These are phyloP conservation scores for Anguilla rostrata DNA, from an alignment of 2,113 vertebrate species.

Conservation along the genomic window DNA sequence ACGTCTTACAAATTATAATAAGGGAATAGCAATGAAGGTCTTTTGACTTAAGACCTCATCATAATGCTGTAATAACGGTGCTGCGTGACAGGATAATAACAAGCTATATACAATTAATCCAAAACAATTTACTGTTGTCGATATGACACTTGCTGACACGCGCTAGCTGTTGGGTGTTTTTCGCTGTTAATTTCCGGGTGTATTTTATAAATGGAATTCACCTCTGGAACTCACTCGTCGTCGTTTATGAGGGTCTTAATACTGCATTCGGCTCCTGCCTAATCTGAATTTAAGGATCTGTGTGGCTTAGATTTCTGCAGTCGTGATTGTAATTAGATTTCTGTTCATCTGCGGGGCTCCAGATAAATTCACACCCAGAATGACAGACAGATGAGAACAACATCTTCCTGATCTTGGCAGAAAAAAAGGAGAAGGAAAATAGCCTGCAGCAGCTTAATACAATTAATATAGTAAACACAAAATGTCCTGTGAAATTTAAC, in stretches of 20 bases:
- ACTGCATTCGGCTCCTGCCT: background rate
- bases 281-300: background rate
- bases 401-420: background rate
- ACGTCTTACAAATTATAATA: conserved; percentile 63
- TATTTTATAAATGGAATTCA: background rate
- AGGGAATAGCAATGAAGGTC: conserved; percentile 44
- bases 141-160: background rate
- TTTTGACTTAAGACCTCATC: conserved; percentile 42
- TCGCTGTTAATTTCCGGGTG: conserved; percentile 8
- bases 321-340: conserved; percentile 28
- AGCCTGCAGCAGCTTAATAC: conserved; percentile 3
- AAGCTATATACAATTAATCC: background rate
- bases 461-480: conserved; percentile 2
- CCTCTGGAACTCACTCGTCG: conserved; percentile 7
- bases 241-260: background rate
- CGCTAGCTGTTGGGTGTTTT: background rate
- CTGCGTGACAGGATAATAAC: background rate
- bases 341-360: background rate
- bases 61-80: background rate
- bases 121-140: background rate
- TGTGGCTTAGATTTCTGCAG: background rate
- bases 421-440: conserved; percentile 4
- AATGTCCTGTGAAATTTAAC: conserved; percentile 24
- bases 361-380: conserved; percentile 29
- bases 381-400: conserved; percentile 24